Base-by-base conservation (phyloP, 2,888 invertebrate species). In the Chydorus sphaericus region DNA sequence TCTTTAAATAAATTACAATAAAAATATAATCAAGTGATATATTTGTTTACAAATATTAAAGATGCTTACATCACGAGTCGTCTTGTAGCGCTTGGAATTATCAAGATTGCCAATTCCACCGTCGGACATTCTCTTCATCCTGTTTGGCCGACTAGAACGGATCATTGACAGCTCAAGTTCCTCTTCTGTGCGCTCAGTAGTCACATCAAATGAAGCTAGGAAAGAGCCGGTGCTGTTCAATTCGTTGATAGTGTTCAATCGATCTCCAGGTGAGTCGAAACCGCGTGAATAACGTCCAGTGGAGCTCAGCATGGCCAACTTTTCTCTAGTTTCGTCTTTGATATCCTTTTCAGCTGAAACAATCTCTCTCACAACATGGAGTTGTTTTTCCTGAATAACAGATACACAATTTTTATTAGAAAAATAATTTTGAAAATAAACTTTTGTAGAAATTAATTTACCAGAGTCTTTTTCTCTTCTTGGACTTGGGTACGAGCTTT, bases 271-370 rank as follows among this genome's bases (percentile, higher is more conserved):
- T 7, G 52, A 52, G 7, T 52, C 52, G 26, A 33, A 52, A 6
- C 36, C 52, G 33, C 49, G 55, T 23, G 53, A 53, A 23, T 53
- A 53, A 16, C 73, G 65, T 4, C 74, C 73, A 54, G 75, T 70
- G 23, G 78, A 79, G 61, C 82, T 83, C 6, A 89, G 73, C 67
- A 85, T 85, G 14, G 84, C 83, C 26, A 90, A 72, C 67, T 85
- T 85, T 66, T 88, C 85, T 56, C 85, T 77, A 0, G 85, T 86
- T 65, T 85, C 84, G 65, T 85, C 83, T 63, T 86, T 83, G 14
- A 88, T 69, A 63, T 82, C 80, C 37, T 78, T 77, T 23, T 80
- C 79, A 62, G 85, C 83, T 61, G 81, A 79, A 8, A 89, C 70
- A 2, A 88, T 70, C 64, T 88, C 85, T 18, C 83, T 76, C 0